These are phyloP conservation scores for Thunnus thynnus DNA, from an alignment of 2,113 vertebrate species.

Conservation along the genomic window DNA sequence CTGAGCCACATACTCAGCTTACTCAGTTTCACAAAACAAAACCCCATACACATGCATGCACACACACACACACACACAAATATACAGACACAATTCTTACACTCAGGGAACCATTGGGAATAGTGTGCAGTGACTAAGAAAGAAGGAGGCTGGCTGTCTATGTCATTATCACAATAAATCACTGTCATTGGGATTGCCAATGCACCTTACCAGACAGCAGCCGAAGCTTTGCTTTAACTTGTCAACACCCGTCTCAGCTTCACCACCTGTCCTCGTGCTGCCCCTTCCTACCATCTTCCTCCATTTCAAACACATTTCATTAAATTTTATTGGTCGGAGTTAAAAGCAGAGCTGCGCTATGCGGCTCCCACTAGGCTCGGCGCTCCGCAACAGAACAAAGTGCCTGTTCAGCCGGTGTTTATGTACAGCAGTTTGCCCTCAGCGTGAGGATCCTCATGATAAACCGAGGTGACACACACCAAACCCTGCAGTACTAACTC, in stretches of 20 bases:
- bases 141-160: conserved; percentile 34
- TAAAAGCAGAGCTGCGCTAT: conserved; percentile 55
- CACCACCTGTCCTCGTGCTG: conserved; percentile 39
- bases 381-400: conserved; percentile 56
- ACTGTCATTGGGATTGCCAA: conserved; percentile 36
- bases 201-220: conserved; percentile 44
- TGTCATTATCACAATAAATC: conserved; percentile 64
- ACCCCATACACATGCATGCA: background rate
- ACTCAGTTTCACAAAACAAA: conserved; percentile 39
- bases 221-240: conserved; percentile 13
- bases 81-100: background rate
- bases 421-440: conserved; percentile 72
- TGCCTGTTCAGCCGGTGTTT: conserved; percentile 66
- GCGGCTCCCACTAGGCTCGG: conserved; percentile 50
- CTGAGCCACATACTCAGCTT: conserved; percentile 44
- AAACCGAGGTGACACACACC: conserved; percentile 71
- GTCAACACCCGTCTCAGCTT: conserved; percentile 17
- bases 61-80: background rate
- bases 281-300: conserved; percentile 43
- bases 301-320: conserved; percentile 71
- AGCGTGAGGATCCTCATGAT: conserved; percentile 66
- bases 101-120: conserved; percentile 39
- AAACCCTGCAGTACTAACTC: conserved; percentile 67
- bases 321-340: conserved; percentile 62
- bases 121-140: conserved; percentile 36